Evolutionary conservation across 1,140 invertebrate species (phyloP).

Genomic region (Drosophila orosa): DNA sequence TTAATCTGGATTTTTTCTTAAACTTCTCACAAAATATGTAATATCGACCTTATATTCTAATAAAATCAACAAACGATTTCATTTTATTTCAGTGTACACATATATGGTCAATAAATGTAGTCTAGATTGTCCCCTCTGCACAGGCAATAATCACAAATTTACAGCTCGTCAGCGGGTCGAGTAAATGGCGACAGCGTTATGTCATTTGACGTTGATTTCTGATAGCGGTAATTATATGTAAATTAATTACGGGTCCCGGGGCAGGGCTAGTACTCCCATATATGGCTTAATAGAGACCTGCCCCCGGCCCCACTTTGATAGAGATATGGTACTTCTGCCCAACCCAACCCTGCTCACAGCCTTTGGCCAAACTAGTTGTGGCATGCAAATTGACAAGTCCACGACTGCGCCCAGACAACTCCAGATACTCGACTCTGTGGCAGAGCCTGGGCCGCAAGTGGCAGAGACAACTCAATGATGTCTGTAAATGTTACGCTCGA

Average conservation of each 20-base stretch:
- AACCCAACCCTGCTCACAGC: slow-evolving; percentile 9
- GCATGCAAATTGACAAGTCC: slow-evolving; percentile 46
- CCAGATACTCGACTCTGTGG: slow-evolving; percentile 24
- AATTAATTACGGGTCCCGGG: slow-evolving; percentile 48
- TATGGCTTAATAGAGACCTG: slow-evolving; percentile 1
- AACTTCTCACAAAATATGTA: no score
- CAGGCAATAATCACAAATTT: slow-evolving; percentile 60
- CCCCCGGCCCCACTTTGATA: not conserved
- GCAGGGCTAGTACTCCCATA: not conserved
- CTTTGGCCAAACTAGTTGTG: slow-evolving; percentile 42
- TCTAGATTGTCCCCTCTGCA: slow-evolving; percentile 8
- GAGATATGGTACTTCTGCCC: slow-evolving; percentile 22
- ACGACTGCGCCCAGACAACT: slow-evolving; percentile 42
- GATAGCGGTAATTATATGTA: slow-evolving; percentile 55
- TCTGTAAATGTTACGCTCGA: slow-evolving; percentile 66
- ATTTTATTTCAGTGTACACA: not conserved
- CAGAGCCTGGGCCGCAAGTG: slow-evolving; percentile 45
- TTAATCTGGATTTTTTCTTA: no score
- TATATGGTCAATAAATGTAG: slow-evolving; percentile 3
- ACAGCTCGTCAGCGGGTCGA: slow-evolving; percentile 38
- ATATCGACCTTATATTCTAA: no score
- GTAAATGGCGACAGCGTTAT: slow-evolving; percentile 37
- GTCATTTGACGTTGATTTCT: slow-evolving; percentile 40
- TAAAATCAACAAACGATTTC: not conserved
- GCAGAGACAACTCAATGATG: slow-evolving; percentile 65